These are phyloP conservation scores for Apis cerana DNA, from an alignment of 1,140 invertebrate species.

Conservation along the genomic window DNA sequence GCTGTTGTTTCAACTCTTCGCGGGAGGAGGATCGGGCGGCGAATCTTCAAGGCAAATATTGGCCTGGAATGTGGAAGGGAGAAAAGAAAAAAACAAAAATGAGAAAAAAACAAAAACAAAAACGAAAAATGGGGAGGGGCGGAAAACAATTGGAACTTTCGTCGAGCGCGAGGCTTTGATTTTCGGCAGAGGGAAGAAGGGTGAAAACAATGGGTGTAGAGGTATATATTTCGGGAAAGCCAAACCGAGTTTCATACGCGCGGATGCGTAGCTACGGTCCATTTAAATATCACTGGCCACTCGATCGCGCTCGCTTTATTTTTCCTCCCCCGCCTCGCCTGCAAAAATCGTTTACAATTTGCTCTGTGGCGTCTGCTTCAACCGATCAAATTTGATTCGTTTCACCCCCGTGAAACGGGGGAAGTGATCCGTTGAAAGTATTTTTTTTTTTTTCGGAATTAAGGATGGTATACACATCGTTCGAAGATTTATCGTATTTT, in stretches of 20 bases:
- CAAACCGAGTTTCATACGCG: conserved; percentile 57
- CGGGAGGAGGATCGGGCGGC: conserved; percentile 2
- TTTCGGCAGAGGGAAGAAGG: neutral
- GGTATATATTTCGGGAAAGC: conserved; percentile 17
- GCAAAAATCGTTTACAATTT: conserved; percentile 55
- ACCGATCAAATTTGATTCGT: conserved; percentile 14
- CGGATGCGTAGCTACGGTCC: conserved; percentile 54
- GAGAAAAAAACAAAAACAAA: neutral
- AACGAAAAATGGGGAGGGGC: neutral
- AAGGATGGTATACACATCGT: too few relatives aligned
- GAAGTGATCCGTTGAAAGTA: neutral
- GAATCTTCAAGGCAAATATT: conserved; percentile 36
- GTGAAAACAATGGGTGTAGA: conserved; percentile 32
- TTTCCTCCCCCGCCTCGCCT: conserved; percentile 13
- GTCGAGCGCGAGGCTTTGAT: conserved; percentile 26
- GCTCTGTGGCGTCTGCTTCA: neutral
- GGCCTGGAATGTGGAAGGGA: neutral
- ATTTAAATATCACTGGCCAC: conserved; percentile 53
- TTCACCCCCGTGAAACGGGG: neutral
- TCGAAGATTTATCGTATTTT: too few relatives aligned
- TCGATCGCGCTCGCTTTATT: conserved; percentile 30
- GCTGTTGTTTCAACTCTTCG: conserved; percentile 10
- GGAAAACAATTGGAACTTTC: neutral
- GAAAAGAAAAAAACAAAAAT: neutral
- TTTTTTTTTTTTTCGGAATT: neutral